These are phyloP conservation scores for Xenentodon cancila DNA, from an alignment of 2,797 vertebrate species.

Conservation along the genomic window DNA sequence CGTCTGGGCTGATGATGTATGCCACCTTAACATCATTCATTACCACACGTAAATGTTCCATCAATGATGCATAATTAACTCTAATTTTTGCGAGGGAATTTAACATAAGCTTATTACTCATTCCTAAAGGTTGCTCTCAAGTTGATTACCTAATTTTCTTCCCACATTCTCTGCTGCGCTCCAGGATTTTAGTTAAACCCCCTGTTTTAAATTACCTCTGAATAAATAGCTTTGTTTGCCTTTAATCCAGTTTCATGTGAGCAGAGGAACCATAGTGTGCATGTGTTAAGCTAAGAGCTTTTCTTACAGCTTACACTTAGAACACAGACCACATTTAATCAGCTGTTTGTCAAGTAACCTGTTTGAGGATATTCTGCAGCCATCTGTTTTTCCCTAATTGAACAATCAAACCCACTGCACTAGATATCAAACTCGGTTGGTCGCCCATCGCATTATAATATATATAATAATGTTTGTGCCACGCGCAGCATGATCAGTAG, in stretches of 20 bases:
- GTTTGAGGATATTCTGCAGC: constrained; percentile 50
- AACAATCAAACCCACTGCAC: constrained; percentile 6
- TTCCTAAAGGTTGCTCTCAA: constrained; percentile 78
- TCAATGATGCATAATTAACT: constrained; percentile 66
- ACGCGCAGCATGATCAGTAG: not conserved
- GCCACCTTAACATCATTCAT: constrained; percentile 20
- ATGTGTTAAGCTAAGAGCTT: constrained; percentile 70
- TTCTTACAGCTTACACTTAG: constrained; percentile 66
- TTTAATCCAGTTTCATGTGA: constrained; percentile 81
- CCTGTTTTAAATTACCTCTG: constrained; percentile 77
- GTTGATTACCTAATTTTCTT: constrained; percentile 82
- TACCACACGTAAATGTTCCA: constrained; percentile 56
- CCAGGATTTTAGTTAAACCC: constrained; percentile 76
- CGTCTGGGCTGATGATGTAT: constrained; percentile 19
- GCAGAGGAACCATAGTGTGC: constrained; percentile 69
- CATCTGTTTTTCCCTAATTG: constrained; percentile 34
- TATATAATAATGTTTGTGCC: not conserved
- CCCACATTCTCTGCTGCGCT: constrained; percentile 73
- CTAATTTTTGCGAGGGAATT: constrained; percentile 79
- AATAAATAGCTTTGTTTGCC: constrained; percentile 85
- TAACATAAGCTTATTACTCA: constrained; percentile 80
- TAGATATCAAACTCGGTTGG: constrained; percentile 9
- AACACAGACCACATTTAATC: constrained; percentile 73
- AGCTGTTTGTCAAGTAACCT: constrained; percentile 66
- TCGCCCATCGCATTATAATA: constrained; percentile 1